Percentiles rank a stretch among this genome's conserved stretches.
phyloP scores from a whole-genome alignment of 2,113 vertebrate genomes.

The Todiramphus saurophagus region DNA sequence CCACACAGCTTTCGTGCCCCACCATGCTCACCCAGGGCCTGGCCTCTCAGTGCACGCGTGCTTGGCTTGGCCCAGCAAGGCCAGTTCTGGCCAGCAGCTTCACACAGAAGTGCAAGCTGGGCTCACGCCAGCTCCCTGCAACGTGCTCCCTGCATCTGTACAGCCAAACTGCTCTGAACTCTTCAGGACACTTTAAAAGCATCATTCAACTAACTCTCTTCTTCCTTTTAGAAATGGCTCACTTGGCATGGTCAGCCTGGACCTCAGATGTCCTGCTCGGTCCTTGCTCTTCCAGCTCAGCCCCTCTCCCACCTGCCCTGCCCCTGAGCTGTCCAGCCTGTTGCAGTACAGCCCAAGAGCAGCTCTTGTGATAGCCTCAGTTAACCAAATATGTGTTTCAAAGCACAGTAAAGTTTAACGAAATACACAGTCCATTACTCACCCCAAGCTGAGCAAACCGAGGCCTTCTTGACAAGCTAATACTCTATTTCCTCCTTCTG shows the following conservation, averaged over 20 bases:
- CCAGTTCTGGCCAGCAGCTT: background rate
- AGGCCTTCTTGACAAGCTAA: background rate
- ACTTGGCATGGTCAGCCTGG: fast-evolving
- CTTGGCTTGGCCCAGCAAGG: background rate
- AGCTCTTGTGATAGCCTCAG: background rate
- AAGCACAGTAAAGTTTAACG: background rate
- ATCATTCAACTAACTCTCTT: background rate
- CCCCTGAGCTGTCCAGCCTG: background rate
- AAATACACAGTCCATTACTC: background rate
- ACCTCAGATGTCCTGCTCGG: background rate
- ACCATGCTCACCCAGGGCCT: background rate
- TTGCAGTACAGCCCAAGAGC: background rate
- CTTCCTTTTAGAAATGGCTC: background rate
- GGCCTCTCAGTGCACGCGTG: background rate
- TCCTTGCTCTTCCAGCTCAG: background rate
- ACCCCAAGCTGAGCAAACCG: background rate
- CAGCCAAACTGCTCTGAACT: background rate
- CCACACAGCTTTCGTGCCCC: background rate
- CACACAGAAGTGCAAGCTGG: background rate
- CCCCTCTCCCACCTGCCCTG: background rate
- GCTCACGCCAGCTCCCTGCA: fast-evolving
- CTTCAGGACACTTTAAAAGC: background rate
- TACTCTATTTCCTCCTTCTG: background rate
- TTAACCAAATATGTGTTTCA: background rate
- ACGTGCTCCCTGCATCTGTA: background rate